Conservation (phyloP, 2,797 vertebrate genomes). For the Spheniscus humboldti region DNA sequence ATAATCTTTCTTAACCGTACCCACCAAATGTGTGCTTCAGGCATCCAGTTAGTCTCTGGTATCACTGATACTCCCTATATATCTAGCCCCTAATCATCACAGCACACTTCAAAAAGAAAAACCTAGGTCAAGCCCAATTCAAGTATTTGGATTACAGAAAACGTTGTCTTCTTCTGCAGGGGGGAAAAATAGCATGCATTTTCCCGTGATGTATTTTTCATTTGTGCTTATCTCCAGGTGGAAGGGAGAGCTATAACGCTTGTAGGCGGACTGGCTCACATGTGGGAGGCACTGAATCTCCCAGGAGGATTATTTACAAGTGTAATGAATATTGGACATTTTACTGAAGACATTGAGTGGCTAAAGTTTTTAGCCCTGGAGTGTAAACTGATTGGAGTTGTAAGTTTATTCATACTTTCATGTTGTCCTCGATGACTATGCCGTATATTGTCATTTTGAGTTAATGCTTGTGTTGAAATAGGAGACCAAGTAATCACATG, state of each 20-base stretch:
- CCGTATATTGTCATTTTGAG: neutral
- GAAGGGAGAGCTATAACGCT: constrained; percentile 38
- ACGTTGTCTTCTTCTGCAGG: neutral
- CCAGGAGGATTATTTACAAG: constrained; percentile 55
- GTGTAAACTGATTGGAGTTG: constrained; percentile 62
- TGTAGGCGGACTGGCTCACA: constrained; percentile 51
- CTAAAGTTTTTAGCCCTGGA: constrained; percentile 67
- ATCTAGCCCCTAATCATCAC: neutral
- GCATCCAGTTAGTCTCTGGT: neutral
- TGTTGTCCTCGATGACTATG: neutral
- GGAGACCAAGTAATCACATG: neutral
- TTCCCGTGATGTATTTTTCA: neutral
- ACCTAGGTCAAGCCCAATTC: neutral
- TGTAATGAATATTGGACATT: constrained; percentile 60
- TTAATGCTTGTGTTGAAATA: neutral
- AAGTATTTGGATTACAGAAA: neutral
- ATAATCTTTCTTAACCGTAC: neutral
- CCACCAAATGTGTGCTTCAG: neutral
- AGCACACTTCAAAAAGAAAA: neutral
- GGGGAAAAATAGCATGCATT: neutral
- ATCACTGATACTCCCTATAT: neutral
- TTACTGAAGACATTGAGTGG: constrained; percentile 63
- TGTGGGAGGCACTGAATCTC: constrained; percentile 60
- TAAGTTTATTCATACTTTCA: constrained; percentile 23
- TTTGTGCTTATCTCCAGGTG: constrained; percentile 6